These are phyloP conservation scores for Limnephilus rhombicus DNA, from an alignment of 2,888 invertebrate species.

Conservation along the genomic window DNA sequence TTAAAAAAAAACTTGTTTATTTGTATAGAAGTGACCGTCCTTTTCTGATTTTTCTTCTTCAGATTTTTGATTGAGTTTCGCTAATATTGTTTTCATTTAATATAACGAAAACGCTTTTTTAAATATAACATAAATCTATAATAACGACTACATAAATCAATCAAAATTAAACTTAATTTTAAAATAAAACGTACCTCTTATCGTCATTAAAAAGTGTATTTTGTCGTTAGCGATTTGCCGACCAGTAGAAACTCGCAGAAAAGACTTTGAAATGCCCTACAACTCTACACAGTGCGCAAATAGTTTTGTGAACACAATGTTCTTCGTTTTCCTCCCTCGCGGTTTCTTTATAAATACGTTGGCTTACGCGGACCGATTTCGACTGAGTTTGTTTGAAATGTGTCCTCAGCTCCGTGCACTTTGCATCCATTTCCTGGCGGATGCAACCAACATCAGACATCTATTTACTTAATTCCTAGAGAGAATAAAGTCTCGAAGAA, in stretches of 20 bases:
- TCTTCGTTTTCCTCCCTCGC: not conserved
- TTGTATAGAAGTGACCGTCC: no score
- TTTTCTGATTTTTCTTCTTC: no score
- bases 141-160: not conserved
- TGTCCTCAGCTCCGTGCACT: conserved; percentile 35
- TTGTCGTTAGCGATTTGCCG: not conserved
- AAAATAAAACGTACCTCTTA: not conserved
- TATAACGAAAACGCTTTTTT: no score
- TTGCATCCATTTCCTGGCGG: conserved; percentile 46
- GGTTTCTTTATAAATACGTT: not conserved
- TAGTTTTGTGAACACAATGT: not conserved
- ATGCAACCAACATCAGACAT: conserved; percentile 14
- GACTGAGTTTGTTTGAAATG: conserved; percentile 45
- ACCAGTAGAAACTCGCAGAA: not conserved
- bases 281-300: not conserved
- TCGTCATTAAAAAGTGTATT: no score
- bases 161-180: not conserved
- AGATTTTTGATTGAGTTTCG: no score
- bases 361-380: conserved; percentile 2
- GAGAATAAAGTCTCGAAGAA: not conserved
- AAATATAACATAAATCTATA: not conserved
- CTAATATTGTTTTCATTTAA: no score
- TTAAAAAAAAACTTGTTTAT: no score
- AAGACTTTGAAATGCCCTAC: not conserved
- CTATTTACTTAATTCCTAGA: not conserved